Evolutionary conservation across 2,113 vertebrate genomes (phyloP), one percentile per base, ranked within the genome.

Genomic region (Galeopterus variegatus): DNA sequence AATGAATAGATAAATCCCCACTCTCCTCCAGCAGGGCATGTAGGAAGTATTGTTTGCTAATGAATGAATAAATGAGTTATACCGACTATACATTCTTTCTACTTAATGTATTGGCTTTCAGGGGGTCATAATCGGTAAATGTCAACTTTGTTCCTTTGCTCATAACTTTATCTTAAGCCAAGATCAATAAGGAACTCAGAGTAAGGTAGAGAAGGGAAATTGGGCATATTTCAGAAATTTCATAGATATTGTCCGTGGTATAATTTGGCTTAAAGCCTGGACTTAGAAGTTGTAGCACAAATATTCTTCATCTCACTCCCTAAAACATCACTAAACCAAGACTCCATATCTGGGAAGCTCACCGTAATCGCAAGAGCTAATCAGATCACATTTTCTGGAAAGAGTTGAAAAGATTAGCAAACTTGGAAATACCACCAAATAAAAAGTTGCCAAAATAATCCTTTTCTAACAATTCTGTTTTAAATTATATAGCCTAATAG

Each of bases 341-440:
- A 79, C 33, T 75, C 36, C 58, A 2, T 93, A 76, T 82, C 54
- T 62, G 67, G 58, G n/a, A 41, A 91, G 23, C 5, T 95, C 77
- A 77, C 36, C 60, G 60, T 50, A 87, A 97, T 73, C 67, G 48
- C 82, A 82, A 95, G 86, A 95, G 54, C n/a, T 33, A 45, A 17
- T 62, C 90, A 75, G 73, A 85, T 89, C 60, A 50, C n/a, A 54
- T 87, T 85, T 93, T 93, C 77, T 94, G 80, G 90, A 92, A 95
- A 60, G 77, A 92, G 36, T 62, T 90, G 72, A 88, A 92, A 97
- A 96, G 36, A 21, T 69, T 87, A 90, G 26, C 13, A 84, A 92
- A 93, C 88, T 84, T 88, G 64, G 76, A 88, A 94, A 93, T 88
- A 79, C 4, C 36, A 96, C 41, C 62, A 97, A 83, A 80, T 85